Percentiles rank a stretch among this genome's conserved stretches.
phyloP scores from a whole-genome alignment of 2,888 invertebrate species.

The Periphyllus acericola region DNA sequence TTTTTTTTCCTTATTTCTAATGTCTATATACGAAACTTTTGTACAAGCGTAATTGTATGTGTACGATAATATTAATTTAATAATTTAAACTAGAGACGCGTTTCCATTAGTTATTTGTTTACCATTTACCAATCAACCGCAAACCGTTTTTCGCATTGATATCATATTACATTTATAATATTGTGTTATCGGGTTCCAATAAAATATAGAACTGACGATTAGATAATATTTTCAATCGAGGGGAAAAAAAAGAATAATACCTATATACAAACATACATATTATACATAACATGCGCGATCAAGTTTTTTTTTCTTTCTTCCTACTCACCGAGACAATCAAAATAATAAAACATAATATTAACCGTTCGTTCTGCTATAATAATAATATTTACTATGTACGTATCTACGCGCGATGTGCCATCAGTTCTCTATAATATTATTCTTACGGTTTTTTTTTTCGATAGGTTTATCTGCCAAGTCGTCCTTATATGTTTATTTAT shows the following conservation, averaged over 20 bases:
- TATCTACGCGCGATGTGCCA: background rate
- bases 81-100: background rate
- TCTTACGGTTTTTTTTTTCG: background rate
- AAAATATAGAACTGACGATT: background rate
- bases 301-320: background rate
- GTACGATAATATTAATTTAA: background rate
- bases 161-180: background rate
- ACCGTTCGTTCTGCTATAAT: background rate
- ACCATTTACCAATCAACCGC: background rate
- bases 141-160: background rate
- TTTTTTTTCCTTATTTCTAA: background rate
- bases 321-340: conserved; percentile 37
- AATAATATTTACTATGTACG: background rate
- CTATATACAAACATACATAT: background rate
- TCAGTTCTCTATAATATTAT: background rate
- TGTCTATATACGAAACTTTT: background rate
- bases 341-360: background rate
- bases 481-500: conserved; percentile 26
- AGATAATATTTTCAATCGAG: background rate
- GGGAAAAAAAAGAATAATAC: background rate
- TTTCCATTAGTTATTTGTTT: background rate
- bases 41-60: background rate
- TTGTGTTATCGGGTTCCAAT: background rate
- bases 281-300: background rate
- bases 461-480: conserved; percentile 1